These are phyloP conservation scores for Procambarus virginalis DNA, from an alignment of 1,140 invertebrate genomes.

Conservation along the genomic window DNA sequence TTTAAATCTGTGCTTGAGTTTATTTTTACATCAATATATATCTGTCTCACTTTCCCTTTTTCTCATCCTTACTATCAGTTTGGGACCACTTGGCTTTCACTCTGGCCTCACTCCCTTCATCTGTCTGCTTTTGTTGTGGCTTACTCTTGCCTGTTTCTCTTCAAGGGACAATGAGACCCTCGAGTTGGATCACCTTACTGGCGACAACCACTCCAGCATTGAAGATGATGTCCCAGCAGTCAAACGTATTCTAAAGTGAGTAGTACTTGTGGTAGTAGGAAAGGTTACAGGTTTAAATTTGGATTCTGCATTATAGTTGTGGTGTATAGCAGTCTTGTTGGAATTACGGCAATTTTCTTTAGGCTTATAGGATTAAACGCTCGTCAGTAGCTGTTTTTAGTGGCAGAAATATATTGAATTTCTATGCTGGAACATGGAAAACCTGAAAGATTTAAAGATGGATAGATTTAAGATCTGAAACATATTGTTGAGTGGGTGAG, in stretches of 20 bases:
- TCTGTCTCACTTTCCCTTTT: not conserved
- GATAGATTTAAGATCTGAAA: too few species aligned
- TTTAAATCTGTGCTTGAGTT: not conserved
- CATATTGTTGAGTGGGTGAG: too few species aligned
- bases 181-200: conserved; percentile 41
- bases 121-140: conserved; percentile 14
- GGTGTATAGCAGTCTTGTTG: not conserved
- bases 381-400: too few species aligned
- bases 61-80: conserved; percentile 2
- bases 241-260: conserved; percentile 56
- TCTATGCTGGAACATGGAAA: too few species aligned
- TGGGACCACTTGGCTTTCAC: not conserved
- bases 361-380: too few species aligned
- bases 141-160: conserved; percentile 11
- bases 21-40: not conserved
- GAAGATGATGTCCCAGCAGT: conserved; percentile 51
- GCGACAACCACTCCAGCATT: conserved; percentile 33
- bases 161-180: conserved; percentile 49
- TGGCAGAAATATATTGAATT: too few species aligned
- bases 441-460: too few species aligned
- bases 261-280: not conserved
- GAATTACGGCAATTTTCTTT: too few species aligned
- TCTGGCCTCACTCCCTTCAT: not conserved
- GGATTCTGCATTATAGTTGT: not conserved
- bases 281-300: not conserved